phyloP scores from a whole-genome alignment of 2,888 invertebrate genomes.

The Pristionchus japonicus region DNA sequence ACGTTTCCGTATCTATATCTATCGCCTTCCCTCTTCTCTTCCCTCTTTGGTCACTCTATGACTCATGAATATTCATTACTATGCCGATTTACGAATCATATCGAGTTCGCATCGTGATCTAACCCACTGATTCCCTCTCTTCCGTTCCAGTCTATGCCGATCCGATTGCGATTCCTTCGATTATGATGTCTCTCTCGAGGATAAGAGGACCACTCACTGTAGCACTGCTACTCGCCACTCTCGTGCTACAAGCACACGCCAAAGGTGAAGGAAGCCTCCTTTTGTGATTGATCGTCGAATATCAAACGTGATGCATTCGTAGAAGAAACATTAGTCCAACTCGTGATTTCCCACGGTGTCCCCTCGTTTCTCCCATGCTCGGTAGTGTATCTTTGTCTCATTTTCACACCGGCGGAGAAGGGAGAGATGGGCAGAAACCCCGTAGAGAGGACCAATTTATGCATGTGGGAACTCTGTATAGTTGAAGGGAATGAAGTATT shows the following conservation, averaged over 20 bases:
- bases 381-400: constrained; percentile 36
- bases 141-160: background rate
- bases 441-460: constrained; percentile 32
- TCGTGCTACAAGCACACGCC: background rate
- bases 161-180: background rate
- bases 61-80: constrained; percentile 32
- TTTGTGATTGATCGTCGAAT: background rate
- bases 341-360: constrained; percentile 31
- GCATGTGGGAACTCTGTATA: constrained; percentile 36
- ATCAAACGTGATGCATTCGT: background rate
- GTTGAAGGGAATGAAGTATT: background rate
- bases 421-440: constrained; percentile 18
- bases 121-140: background rate
- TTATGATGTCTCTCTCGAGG: background rate
- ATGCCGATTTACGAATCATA: background rate
- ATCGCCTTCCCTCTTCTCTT: constrained; percentile 13
- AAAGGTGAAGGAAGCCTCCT: background rate
- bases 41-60: constrained; percentile 26
- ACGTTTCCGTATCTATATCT: background rate
- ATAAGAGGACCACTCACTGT: background rate
- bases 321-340: background rate
- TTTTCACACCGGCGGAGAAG: constrained; percentile 24
- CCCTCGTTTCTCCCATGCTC: constrained; percentile 5
- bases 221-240: background rate
- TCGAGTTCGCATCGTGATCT: background rate